These are phyloP conservation scores for Brachyistius frenatus DNA, from an alignment of 2,113 vertebrate species.

Conservation along the genomic window DNA sequence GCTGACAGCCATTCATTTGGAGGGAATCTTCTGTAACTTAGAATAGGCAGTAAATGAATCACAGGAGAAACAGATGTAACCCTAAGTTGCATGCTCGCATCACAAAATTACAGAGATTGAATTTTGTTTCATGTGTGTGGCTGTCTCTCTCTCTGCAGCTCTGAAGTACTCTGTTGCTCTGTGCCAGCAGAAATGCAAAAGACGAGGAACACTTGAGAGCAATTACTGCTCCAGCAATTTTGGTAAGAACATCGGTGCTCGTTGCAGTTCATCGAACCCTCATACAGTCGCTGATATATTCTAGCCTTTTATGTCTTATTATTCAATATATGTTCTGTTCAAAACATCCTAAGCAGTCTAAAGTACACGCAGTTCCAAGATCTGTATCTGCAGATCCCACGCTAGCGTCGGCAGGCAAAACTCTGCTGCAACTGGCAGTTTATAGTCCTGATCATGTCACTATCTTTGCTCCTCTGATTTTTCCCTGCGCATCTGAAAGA, in stretches of 20 bases:
- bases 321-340: slow-evolving; percentile 6
- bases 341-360: background rate
- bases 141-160: slow-evolving; percentile 79
- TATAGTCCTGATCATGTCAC: slow-evolving; percentile 50
- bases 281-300: slow-evolving; percentile 10
- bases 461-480: slow-evolving; percentile 57
- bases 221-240: slow-evolving; percentile 98
- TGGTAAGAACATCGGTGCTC: slow-evolving; percentile 85
- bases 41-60: slow-evolving; percentile 45
- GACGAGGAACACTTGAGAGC: slow-evolving; percentile 90
- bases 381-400: background rate
- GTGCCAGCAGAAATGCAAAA: slow-evolving; percentile 95
- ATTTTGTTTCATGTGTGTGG: slow-evolving; percentile 42
- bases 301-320: slow-evolving; percentile 1
- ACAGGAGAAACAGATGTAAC: slow-evolving; percentile 30
- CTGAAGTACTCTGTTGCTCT: slow-evolving; percentile 91
- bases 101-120: slow-evolving; percentile 56
- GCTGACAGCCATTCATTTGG: slow-evolving; percentile 15
- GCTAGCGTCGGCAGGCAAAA: slow-evolving; percentile 3
- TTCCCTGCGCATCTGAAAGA: slow-evolving; percentile 71
- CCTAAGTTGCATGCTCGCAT: slow-evolving; percentile 28
- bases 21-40: slow-evolving; percentile 27
- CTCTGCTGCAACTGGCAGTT: slow-evolving; percentile 13
- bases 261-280: slow-evolving; percentile 20
- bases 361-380: background rate